Conservation (phyloP, 1,140 invertebrate genomes). For the Drosophila pachea region DNA sequence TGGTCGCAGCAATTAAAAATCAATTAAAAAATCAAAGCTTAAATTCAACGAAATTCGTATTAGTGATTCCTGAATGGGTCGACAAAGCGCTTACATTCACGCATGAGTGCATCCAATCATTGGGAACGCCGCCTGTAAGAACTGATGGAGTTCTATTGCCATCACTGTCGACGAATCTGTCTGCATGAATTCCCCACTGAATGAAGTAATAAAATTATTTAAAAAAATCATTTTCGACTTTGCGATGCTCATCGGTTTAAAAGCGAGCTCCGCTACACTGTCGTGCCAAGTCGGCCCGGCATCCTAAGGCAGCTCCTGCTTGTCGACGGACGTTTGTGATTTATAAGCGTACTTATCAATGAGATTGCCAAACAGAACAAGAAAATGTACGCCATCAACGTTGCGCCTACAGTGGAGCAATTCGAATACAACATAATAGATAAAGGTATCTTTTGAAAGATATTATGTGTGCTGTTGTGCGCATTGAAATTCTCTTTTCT, state of each 20-base stretch:
- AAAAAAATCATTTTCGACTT: conserved; percentile 76
- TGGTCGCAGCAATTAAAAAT: conserved; percentile 63
- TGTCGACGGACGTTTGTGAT: conserved; percentile 58
- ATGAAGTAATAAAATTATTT: conserved; percentile 77
- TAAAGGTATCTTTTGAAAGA: conserved; percentile 36
- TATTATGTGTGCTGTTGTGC: conserved; percentile 37
- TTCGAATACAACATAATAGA: conserved; percentile 58
- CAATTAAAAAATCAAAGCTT: conserved; percentile 57
- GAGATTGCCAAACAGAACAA: conserved; percentile 46
- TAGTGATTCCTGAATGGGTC: conserved; percentile 65
- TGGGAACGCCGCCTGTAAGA: conserved; percentile 8
- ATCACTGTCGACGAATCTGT: conserved; percentile 17
- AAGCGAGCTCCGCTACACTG: conserved; percentile 43
- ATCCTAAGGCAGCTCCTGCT: conserved; percentile 23
- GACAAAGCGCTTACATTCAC: conserved; percentile 65
- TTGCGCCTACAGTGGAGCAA: conserved; percentile 31
- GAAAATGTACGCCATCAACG: not conserved
- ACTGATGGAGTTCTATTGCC: conserved; percentile 48
- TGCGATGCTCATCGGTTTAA: conserved; percentile 71
- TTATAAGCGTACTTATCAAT: conserved; percentile 74
- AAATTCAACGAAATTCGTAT: conserved; percentile 54
- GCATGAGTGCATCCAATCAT: conserved; percentile 59
- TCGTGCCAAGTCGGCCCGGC: not conserved
- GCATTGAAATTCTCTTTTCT: conserved; percentile 72
- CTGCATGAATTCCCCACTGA: conserved; percentile 65